Conservation (phyloP, 2,113 vertebrate genomes). For the Felis chaus region DNA sequence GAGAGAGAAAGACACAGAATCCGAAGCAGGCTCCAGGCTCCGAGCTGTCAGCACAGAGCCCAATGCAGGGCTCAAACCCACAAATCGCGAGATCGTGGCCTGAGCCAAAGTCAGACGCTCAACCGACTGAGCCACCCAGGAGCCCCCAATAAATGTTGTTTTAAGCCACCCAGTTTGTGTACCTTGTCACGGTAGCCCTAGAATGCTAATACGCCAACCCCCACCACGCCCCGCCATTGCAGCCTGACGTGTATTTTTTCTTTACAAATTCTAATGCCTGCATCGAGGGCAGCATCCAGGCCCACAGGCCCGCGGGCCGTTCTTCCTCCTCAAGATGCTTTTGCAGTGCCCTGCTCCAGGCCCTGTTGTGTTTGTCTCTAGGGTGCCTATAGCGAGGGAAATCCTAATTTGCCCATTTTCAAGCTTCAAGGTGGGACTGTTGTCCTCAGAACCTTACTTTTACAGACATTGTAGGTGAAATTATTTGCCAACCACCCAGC, state of each 20-base stretch:
- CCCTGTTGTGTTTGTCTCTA: neutral
- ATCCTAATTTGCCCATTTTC: neutral
- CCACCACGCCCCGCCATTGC: neutral
- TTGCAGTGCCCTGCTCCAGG: neutral
- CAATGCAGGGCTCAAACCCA: no score
- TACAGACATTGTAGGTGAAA: neutral
- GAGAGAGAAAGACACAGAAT: no score
- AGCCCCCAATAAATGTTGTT: neutral
- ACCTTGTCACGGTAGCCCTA: neutral
- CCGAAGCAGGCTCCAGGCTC: no score
- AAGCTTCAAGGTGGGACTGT: neutral
- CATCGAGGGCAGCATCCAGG: neutral
- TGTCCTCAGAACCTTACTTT: neutral
- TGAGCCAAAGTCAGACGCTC: no score
- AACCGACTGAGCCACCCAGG: no score
- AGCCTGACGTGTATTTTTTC: neutral
- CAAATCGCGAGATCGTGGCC: no score
- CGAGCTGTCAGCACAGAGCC: no score
- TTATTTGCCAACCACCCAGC: neutral
- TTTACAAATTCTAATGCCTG: neutral
- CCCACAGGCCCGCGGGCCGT: neutral
- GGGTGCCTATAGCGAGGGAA: neutral
- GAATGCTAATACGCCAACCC: neutral
- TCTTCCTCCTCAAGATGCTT: neutral
- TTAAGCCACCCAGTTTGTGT: neutral